Conservation (phyloP, 2,888 invertebrate genomes). For the Plutella xylostella region DNA sequence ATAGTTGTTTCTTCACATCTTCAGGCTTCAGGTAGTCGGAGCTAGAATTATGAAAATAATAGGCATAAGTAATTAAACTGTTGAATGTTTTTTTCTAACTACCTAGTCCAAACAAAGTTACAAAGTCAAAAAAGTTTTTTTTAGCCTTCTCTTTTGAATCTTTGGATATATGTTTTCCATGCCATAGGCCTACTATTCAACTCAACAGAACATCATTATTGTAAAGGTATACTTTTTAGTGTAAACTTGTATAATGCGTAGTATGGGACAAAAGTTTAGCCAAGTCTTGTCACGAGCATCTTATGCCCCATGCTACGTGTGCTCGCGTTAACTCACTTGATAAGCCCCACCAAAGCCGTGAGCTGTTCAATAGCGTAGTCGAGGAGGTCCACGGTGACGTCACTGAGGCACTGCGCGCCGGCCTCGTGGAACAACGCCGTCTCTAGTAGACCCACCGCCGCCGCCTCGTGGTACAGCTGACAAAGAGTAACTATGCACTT, state of each 20-base stretch:
- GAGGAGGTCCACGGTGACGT: conserved; percentile 82
- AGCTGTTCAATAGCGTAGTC: conserved; percentile 83
- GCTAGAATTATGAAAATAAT: conserved; percentile 22
- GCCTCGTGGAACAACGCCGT: conserved; percentile 85
- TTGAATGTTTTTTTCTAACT: too few species aligned
- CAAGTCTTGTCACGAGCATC: too few species aligned
- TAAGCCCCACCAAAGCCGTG: conserved; percentile 70
- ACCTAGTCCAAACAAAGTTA: too few species aligned
- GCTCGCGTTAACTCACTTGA: conserved; percentile 54
- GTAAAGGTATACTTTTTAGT: too few species aligned
- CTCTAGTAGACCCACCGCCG: conserved; percentile 83
- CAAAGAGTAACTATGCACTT: conserved; percentile 7
- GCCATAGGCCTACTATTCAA: too few species aligned
- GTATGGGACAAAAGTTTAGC: too few species aligned
- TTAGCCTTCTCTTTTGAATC: too few species aligned
- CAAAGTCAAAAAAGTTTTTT: too few species aligned
- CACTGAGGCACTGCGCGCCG: conserved; percentile 81
- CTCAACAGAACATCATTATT: too few species aligned
- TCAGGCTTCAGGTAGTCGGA: conserved; percentile 42
- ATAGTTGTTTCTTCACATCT: conserved; percentile 45
- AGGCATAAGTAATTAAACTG: conserved; percentile 6
- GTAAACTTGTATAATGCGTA: too few species aligned
- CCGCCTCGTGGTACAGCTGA: conserved; percentile 83
- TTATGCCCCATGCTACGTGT: too few species aligned
- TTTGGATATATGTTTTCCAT: too few species aligned